phyloP scores from a whole-genome alignment of 2,888 invertebrate species.

The Epistrophe eligans region DNA sequence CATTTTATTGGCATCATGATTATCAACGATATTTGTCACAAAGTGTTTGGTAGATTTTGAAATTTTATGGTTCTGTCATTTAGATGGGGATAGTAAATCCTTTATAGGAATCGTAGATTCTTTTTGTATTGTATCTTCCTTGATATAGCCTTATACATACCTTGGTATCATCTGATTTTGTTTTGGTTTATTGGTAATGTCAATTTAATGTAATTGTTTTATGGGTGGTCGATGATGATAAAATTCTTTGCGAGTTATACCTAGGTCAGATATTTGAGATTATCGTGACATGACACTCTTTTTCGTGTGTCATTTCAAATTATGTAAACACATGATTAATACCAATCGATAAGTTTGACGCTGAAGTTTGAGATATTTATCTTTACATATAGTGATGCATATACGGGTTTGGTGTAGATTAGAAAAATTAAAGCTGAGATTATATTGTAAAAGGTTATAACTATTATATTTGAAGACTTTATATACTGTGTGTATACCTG shows the following conservation, averaged over 20 bases:
- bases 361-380: neutral
- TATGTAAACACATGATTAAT: slow-evolving; percentile 63
- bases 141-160: no score
- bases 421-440: neutral
- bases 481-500: no score
- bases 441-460: neutral
- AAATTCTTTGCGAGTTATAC: slow-evolving; percentile 30
- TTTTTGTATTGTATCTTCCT: neutral
- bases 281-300: neutral
- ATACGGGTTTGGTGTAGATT: neutral
- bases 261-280: slow-evolving; percentile 65
- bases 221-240: slow-evolving; percentile 64
- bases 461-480: neutral
- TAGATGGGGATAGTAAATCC: slow-evolving; percentile 68
- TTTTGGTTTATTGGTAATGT: slow-evolving; percentile 72
- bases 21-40: slow-evolving; percentile 76
- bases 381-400: neutral
- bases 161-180: neutral
- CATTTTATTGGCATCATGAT: slow-evolving; percentile 75
- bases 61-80: slow-evolving; percentile 70
- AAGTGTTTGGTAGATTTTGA: slow-evolving; percentile 67
- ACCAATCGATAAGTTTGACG: slow-evolving; percentile 53
- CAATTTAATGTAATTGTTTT: slow-evolving; percentile 72
- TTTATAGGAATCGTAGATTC: slow-evolving; percentile 46
- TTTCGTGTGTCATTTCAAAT: slow-evolving; percentile 12